Evolutionary conservation across 2,888 invertebrate genomes (phyloP).

Genomic region (Doris montereyensis): DNA sequence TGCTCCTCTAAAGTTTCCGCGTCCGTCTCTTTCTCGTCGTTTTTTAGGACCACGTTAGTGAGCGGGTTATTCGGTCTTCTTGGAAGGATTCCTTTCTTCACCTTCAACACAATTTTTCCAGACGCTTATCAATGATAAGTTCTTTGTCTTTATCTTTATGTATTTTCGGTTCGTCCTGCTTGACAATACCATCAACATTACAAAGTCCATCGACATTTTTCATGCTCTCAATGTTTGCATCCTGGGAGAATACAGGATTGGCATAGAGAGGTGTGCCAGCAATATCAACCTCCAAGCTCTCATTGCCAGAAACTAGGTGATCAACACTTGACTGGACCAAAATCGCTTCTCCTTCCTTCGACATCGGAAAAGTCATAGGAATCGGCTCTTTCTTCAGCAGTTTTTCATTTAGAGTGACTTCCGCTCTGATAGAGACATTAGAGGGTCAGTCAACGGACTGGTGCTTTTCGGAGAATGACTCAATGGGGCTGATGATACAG

Average conservation of each 20-base stretch:
- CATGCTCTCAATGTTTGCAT: no score
- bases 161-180: no score
- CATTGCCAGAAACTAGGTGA: constrained; percentile 17
- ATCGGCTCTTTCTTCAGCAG: neutral
- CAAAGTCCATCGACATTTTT: no score
- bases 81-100: constrained; percentile 20
- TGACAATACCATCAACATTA: no score
- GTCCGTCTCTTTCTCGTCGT: neutral
- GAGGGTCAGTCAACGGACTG: no score
- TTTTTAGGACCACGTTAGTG: neutral
- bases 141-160: neutral
- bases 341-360: neutral
- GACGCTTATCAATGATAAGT: neutral
- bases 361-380: neutral
- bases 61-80: no score
- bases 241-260: no score
- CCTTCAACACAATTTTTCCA: constrained; percentile 27
- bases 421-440: no score
- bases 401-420: no score
- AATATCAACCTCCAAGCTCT: constrained; percentile 31
- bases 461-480: no score
- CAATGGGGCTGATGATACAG: no score
- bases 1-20: neutral
- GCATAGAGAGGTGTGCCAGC: constrained; percentile 26
- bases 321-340: constrained; percentile 23